phyloP scores from a whole-genome alignment of 2,113 vertebrate species.

The Dicaeum eximium region DNA sequence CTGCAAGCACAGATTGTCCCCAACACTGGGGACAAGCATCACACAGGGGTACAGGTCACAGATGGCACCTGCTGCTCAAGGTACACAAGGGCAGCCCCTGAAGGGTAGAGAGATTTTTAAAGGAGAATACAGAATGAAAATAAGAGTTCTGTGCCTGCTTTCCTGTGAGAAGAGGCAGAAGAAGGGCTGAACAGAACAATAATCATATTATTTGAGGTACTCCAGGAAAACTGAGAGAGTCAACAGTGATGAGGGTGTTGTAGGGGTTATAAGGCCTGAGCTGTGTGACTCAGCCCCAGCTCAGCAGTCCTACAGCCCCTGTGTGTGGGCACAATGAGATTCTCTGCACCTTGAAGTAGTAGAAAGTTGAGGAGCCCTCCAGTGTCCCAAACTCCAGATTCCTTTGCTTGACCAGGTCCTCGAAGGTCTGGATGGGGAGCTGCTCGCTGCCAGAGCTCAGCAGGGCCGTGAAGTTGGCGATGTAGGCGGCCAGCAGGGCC shows the following conservation, averaged over 20 bases:
- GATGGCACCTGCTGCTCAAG: neutral
- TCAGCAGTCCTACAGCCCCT: neutral
- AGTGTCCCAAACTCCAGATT: constrained; percentile 82
- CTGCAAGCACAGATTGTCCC: neutral
- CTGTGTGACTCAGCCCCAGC: neutral
- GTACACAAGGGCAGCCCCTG: neutral
- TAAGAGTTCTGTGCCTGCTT: neutral
- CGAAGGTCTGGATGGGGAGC: constrained; percentile 77
- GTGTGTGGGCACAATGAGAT: fast-evolving
- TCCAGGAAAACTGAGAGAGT: neutral
- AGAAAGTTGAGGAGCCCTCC: constrained; percentile 76
- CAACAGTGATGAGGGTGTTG: fast-evolving
- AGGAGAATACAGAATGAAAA: neutral
- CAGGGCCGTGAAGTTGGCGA: constrained; percentile 74
- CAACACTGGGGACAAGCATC: neutral
- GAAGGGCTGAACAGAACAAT: neutral
- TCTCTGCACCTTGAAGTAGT: constrained; percentile 82
- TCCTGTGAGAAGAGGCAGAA: neutral
- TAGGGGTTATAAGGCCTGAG: neutral
- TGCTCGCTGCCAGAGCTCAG: constrained; percentile 65
- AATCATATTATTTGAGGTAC: neutral
- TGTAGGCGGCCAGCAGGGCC: constrained; percentile 81
- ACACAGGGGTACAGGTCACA: neutral
- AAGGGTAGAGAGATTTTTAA: neutral
- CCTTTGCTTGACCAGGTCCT: constrained; percentile 86